Evolutionary conservation across 2,888 invertebrate species (phyloP).

Genomic region (Fissipunctia ypsillon): DNA sequence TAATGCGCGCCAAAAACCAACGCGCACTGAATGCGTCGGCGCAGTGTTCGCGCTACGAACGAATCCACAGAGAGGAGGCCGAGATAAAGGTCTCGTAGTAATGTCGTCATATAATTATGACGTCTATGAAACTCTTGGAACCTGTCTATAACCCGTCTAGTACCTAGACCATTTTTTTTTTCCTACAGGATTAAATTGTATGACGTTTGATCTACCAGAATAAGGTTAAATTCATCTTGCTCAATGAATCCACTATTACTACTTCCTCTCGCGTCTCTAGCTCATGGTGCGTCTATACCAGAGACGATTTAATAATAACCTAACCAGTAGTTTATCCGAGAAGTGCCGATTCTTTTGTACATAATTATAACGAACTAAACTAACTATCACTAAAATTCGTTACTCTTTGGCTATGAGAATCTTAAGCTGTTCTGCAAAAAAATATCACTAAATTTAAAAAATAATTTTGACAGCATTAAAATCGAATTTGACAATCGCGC

Average conservation of each 20-base stretch:
- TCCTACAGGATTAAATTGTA: conserved; percentile 1
- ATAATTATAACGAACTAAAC: no score
- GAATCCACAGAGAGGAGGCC: conserved; percentile 30
- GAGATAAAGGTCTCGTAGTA: conserved; percentile 52
- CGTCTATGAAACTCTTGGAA: conserved; percentile 28
- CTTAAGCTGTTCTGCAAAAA: no score
- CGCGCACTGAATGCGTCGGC: conserved; percentile 63
- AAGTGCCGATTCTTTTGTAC: no score
- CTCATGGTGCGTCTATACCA: background rate
- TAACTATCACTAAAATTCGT: no score
- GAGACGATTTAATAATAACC: background rate
- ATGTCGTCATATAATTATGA: conserved; percentile 49
- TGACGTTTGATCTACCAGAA: conserved; percentile 19
- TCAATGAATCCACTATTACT: conserved; percentile 15
- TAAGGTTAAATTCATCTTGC: conserved; percentile 27
- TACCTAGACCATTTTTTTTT: conserved; percentile 5
- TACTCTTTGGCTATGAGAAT: no score
- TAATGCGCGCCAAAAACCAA: conserved; percentile 58
- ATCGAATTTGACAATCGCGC: no score
- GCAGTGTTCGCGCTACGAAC: conserved; percentile 53
- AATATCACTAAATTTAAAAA: no score
- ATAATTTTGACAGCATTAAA: no score
- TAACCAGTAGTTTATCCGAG: background rate
- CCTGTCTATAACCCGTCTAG: background rate
- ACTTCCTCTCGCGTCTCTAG: conserved; percentile 15